Evolutionary conservation across 2,113 vertebrate genomes (phyloP), one percentile per base, ranked within the genome.

Genomic region (Platichthys stellatus): DNA sequence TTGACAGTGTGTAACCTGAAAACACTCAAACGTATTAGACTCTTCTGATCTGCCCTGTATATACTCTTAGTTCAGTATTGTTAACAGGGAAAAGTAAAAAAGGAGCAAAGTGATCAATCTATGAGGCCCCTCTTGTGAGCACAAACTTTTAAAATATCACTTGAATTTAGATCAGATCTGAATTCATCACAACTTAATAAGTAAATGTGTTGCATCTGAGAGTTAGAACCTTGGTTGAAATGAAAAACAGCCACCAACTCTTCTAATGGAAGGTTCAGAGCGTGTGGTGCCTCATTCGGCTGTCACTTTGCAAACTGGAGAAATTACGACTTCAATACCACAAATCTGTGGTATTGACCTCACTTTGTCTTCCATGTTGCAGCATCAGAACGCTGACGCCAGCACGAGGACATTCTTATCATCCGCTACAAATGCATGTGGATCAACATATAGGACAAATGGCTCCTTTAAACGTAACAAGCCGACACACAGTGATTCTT

Each of bases 401-500:
- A 61, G 58, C 21, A 4, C 17, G 51, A 76, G 53, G 62, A 69
- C 53, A 23, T 18, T 1, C 3, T 24, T 11, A 13, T 43, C 17
- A 20, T 51, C 2, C 18, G 17, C 47, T 18, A 51, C 47, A 51
- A 70, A 78, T 47, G n/a, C 65, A 85, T 57, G 49, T 72, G 65
- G 65, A 81, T 61, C 24, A 51, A 63, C 1, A 13, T 59, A 18
- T 2, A 23, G 63, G 65, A 86, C 69, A 74, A 77, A 70, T 38
- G 12, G 49, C 40, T 5, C 10, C 72, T 80, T 76, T 49, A 76
- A 80, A 62, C 38, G 45, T 66, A 66, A 79, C 69, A 65, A 81
- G 53, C 28, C 76, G 71, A 82, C 60, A 83, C 70, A 71, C 51
- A 63, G 24, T 77, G 67, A 74, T 86, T 80, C 74, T 80, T 83